Conservation (phyloP, 2,113 vertebrate genomes). For the Strix uralensis region DNA sequence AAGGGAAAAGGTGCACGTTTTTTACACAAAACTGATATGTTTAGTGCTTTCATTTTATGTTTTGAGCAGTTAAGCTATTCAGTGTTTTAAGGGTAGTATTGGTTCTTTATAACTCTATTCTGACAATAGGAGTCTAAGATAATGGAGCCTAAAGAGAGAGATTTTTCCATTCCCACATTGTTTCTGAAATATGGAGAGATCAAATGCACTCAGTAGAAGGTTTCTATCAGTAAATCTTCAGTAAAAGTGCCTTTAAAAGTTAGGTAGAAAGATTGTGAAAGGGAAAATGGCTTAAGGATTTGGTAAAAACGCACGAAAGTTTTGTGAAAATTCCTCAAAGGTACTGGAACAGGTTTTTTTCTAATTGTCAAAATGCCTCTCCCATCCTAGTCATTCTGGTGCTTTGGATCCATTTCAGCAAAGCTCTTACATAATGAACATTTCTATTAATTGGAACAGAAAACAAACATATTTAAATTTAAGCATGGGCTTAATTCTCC, state of each 20-base stretch:
- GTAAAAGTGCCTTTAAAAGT: constrained; percentile 42
- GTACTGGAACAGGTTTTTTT: not conserved
- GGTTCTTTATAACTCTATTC: constrained; percentile 37
- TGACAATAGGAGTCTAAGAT: constrained; percentile 21
- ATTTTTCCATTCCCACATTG: constrained; percentile 30
- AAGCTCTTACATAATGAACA: not conserved
- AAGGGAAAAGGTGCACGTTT: not conserved
- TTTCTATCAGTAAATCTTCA: constrained; percentile 46
- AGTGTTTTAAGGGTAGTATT: constrained; percentile 20
- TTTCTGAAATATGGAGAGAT: constrained; percentile 61
- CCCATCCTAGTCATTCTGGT: not conserved
- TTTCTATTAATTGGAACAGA: not conserved
- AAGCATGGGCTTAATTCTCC: not conserved
- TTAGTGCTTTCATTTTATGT: constrained; percentile 62
- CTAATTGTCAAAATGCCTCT: not conserved
- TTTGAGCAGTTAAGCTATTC: constrained; percentile 51
- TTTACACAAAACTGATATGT: constrained; percentile 38
- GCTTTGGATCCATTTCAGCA: not conserved
- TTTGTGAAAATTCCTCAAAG: not conserved
- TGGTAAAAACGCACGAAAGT: not conserved
- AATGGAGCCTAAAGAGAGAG: constrained; percentile 60
- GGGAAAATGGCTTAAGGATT: not conserved
- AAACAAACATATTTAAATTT: not conserved
- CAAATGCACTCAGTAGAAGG: constrained; percentile 51
- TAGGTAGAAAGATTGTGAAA: not conserved